A percentile compares a stretch with the other conserved stretches of the same genome.
Evolutionary conservation across 1,140 invertebrate species (phyloP).

Genomic region (Calosoma granatense): DNA sequence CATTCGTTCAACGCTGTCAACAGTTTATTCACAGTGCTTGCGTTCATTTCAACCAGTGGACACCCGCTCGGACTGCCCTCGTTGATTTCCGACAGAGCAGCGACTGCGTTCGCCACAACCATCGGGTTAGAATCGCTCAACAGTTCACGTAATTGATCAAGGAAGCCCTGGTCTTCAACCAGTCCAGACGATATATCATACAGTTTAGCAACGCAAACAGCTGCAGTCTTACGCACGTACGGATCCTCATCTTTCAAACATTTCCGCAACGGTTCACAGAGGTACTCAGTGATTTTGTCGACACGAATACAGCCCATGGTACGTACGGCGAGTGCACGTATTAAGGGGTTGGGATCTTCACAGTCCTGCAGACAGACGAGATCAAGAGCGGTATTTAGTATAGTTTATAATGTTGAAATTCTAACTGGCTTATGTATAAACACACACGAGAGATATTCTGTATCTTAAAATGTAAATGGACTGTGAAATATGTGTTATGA

Average conservation of each 20-base stretch:
- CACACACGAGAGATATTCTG: too few relatives aligned
- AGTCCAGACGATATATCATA: conserved; percentile 97
- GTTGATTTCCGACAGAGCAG: conserved; percentile 96
- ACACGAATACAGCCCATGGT: conserved; percentile 99
- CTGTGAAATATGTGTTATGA: too few relatives aligned
- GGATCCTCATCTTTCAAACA: conserved; percentile 99
- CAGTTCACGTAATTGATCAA: conserved; percentile 94
- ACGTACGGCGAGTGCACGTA: conserved; percentile 93
- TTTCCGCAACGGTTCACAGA: conserved; percentile 96
- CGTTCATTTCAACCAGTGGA: conserved; percentile 93
- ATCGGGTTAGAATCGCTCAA: conserved; percentile 99
- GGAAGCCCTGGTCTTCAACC: conserved; percentile 97
- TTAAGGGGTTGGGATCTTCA: conserved; percentile 99
- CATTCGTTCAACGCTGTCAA: conserved; percentile 98
- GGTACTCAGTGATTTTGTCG: conserved; percentile 99
- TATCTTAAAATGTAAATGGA: too few relatives aligned
- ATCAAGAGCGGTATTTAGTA: conserved; percentile 12
- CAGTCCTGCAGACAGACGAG: conserved; percentile 66
- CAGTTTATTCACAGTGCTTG: conserved; percentile 96
- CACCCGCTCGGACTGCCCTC: conserved; percentile 89
- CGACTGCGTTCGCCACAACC: conserved; percentile 99
- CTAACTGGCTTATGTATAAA: too few relatives aligned
- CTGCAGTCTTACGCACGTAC: conserved; percentile 98
- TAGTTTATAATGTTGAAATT: too few relatives aligned
- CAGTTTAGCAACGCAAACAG: conserved; percentile 97